Conservation (phyloP, 2,888 invertebrate genomes). For the Scrobipalpa atriplicella region DNA sequence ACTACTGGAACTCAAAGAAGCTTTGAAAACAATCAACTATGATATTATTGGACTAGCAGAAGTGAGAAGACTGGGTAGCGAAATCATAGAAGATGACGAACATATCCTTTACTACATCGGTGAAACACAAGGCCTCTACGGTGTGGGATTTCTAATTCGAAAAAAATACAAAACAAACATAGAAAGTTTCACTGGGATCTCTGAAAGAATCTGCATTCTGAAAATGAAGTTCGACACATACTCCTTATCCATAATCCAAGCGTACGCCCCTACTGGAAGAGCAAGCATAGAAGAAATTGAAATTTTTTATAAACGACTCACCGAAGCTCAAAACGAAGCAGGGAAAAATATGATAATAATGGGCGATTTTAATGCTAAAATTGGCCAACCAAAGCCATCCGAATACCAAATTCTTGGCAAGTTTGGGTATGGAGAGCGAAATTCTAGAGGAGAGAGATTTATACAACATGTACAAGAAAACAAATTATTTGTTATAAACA, state of each 20-base stretch:
- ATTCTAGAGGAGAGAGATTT: not conserved
- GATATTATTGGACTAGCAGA: too few species aligned
- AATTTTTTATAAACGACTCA: not conserved
- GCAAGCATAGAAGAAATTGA: not conserved
- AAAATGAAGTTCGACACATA: not conserved
- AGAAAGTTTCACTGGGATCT: too few species aligned
- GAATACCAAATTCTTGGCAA: not conserved
- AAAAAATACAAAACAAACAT: too few species aligned
- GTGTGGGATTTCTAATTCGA: too few species aligned
- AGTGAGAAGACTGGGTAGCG: too few species aligned
- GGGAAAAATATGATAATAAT: not conserved
- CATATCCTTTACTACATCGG: too few species aligned
- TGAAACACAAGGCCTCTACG: too few species aligned
- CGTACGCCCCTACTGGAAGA: not conserved
- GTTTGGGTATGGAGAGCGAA: not conserved
- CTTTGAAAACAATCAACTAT: too few species aligned
- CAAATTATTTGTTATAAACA: not conserved
- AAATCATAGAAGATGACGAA: too few species aligned
- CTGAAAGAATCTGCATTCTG: not conserved
- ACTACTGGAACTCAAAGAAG: too few species aligned
- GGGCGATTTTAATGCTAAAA: constrained; percentile 9
- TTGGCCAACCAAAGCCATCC: not conserved
- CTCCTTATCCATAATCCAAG: not conserved
- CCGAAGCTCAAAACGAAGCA: not conserved
- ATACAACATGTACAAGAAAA: not conserved